Conservation (phyloP, 2,113 vertebrate species). For the Eptesicus fuscus region DNA sequence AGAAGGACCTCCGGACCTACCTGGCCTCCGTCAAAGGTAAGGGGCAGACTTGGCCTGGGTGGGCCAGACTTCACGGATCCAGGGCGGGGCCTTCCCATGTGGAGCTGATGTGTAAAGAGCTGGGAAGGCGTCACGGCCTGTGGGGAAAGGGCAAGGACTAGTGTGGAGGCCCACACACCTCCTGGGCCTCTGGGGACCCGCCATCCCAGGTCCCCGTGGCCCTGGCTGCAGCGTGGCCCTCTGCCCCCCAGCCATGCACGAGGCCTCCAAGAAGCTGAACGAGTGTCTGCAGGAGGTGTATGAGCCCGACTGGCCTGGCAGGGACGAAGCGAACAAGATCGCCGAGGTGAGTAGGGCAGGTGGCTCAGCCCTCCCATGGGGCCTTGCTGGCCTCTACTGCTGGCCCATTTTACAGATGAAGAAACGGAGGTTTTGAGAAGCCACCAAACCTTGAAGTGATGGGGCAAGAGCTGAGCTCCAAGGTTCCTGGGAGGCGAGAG, state of each 20-base stretch:
- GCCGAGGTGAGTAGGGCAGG: constrained; percentile 87
- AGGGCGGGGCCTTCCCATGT: neutral
- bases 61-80: neutral
- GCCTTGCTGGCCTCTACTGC: neutral
- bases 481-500: neutral
- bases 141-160: no score
- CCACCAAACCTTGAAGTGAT: neutral
- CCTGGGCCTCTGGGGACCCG: neutral
- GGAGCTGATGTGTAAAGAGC: no score
- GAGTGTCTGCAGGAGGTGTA: constrained; percentile 96
- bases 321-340: constrained; percentile 93
- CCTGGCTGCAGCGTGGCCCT: neutral
- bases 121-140: neutral
- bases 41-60: neutral
- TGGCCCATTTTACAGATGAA: neutral
- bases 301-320: constrained; percentile 94
- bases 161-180: neutral
- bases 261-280: constrained; percentile 94
- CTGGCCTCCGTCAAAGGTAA: constrained; percentile 94
- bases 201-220: fast-evolving
- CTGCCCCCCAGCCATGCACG: constrained; percentile 92
- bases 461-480: fast-evolving
- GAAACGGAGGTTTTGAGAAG: neutral
- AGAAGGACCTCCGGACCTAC: constrained; percentile 96
- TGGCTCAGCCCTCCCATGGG: fast-evolving